A percentile compares a stretch with the other conserved stretches of the same genome.
Evolutionary conservation across 1,140 invertebrate genomes (phyloP).

Genomic region (Zophobas morio): DNA sequence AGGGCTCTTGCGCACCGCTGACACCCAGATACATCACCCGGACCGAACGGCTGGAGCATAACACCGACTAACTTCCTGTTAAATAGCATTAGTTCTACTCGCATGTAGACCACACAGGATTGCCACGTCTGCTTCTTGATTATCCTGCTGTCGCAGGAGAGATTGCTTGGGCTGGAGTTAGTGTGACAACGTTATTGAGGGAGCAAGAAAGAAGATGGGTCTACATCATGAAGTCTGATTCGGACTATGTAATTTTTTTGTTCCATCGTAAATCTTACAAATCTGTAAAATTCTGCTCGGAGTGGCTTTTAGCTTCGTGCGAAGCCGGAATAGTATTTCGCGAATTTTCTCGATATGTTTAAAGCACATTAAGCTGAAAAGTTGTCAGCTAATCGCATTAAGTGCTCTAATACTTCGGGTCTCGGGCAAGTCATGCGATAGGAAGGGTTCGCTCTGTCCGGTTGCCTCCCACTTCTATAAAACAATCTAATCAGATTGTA

Average conservation of each 20-base stretch:
- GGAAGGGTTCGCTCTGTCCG: conserved; percentile 43
- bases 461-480: conserved; percentile 55
- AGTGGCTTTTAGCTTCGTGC: too few species aligned
- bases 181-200: too few species aligned
- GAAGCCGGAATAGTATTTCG: too few species aligned
- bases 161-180: background rate
- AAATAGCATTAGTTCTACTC: conserved; percentile 49
- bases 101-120: conserved; percentile 42
- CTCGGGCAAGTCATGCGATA: conserved; percentile 33
- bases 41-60: conserved; percentile 46
- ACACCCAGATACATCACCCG: conserved; percentile 48
- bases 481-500: conserved; percentile 63
- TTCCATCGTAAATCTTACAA: too few species aligned
- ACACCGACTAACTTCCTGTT: conserved; percentile 51
- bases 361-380: conserved; percentile 55
- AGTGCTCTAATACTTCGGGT: conserved; percentile 53
- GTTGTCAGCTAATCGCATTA: conserved; percentile 57
- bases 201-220: too few species aligned
- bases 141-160: conserved; percentile 12
- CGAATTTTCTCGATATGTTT: conserved; percentile 30
- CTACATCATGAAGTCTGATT: too few species aligned
- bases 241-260: too few species aligned
- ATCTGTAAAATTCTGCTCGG: too few species aligned
- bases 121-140: conserved; percentile 44
- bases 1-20: conserved; percentile 42